phyloP scores from a whole-genome alignment of 2,797 vertebrate genomes.

The Sebastes hopkinsi region DNA sequence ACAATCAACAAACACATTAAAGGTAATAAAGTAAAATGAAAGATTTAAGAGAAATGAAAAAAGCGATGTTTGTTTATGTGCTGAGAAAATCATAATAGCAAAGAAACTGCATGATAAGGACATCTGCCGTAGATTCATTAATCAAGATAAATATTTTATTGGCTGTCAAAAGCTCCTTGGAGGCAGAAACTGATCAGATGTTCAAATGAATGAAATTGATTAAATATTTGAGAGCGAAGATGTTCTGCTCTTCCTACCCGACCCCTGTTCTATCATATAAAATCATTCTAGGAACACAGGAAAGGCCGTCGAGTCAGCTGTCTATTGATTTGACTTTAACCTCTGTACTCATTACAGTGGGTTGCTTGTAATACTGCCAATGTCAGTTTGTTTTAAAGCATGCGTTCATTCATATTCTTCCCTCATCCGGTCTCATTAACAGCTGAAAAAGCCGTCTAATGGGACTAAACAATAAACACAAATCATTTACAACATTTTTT shows the following conservation, averaged over 20 bases:
- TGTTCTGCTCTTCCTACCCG: background rate
- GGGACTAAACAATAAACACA: background rate
- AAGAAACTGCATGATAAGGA: background rate
- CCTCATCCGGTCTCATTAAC: conserved; percentile 3
- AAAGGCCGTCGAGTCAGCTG: background rate
- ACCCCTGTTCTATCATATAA: background rate
- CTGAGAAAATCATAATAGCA: background rate
- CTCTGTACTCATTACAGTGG: conserved; percentile 3
- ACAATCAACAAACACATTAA: background rate
- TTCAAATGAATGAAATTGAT: background rate
- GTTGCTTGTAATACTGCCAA: background rate
- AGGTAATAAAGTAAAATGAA: background rate
- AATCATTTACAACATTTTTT: background rate
- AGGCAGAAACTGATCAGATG: conserved; percentile 15
- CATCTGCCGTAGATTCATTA: conserved; percentile 20
- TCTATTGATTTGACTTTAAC: conserved; percentile 27
- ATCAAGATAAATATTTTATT: conserved; percentile 19
- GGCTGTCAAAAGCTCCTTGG: conserved; percentile 12
- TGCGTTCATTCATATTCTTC: background rate
- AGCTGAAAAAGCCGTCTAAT: background rate
- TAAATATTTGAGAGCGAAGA: conserved; percentile 27
- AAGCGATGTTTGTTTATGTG: background rate
- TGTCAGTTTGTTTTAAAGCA: background rate
- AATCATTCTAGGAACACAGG: background rate
- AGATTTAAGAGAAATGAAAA: background rate